phyloP scores from a whole-genome alignment of 2,888 invertebrate species.

The Napeogenes sylphis region DNA sequence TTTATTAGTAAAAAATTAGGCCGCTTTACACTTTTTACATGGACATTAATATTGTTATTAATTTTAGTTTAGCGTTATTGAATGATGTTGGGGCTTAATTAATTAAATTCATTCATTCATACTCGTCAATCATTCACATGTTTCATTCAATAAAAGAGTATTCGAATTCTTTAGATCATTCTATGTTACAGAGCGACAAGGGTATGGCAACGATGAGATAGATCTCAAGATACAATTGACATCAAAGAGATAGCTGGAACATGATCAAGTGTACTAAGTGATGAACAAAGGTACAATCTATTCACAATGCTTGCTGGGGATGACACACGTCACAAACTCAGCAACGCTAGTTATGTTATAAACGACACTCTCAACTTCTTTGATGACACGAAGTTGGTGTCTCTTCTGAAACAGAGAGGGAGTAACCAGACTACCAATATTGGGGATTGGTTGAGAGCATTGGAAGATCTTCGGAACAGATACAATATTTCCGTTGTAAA shows the following conservation, averaged over 20 bases:
- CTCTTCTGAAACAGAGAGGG: conserved; percentile 53
- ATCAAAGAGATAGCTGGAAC: conserved; percentile 21
- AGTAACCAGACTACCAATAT: conserved; percentile 52
- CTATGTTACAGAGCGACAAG: conserved; percentile 18
- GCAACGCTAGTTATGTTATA: conserved; percentile 30
- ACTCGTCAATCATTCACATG: too few species aligned
- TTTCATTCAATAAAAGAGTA: too few species aligned
- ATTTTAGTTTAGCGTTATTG: too few species aligned
- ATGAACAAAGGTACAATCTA: conserved; percentile 47
- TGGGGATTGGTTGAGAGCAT: conserved; percentile 55
- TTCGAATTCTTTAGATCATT: background rate
- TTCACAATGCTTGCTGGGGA: conserved; percentile 60
- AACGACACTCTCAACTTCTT: conserved; percentile 51
- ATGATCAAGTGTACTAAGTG: conserved; percentile 42
- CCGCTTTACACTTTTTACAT: too few species aligned
- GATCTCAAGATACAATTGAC: background rate
- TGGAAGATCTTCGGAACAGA: conserved; percentile 59
- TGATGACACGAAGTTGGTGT: conserved; percentile 56
- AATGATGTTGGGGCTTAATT: too few species aligned
- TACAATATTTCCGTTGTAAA: conserved; percentile 59
- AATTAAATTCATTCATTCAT: too few species aligned
- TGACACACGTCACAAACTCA: conserved; percentile 43
- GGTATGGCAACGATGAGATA: conserved; percentile 1
- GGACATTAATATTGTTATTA: too few species aligned
- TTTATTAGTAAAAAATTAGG: too few species aligned